Percentiles rank a stretch among this genome's conserved stretches.
phyloP scores from a whole-genome alignment of 2,797 vertebrate genomes.

The Poeciliopsis gracilis region DNA sequence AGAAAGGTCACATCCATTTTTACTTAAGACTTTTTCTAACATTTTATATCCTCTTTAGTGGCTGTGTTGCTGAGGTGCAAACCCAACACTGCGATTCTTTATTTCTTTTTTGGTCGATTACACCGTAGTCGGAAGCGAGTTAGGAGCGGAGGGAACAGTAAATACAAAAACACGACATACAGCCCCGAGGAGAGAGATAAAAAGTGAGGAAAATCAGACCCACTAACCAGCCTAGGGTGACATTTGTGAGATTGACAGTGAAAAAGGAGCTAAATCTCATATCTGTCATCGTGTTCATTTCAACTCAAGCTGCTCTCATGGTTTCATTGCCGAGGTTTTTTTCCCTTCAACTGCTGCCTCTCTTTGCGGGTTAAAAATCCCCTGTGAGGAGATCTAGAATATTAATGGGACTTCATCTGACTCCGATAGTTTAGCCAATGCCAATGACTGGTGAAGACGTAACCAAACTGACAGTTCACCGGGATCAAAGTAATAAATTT shows the following conservation, averaged over 20 bases:
- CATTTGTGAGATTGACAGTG: constrained; percentile 46
- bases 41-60: constrained; percentile 6
- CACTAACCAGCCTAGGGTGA: constrained; percentile 38
- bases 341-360: constrained; percentile 37
- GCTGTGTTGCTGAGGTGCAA: constrained; percentile 5
- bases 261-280: constrained; percentile 39
- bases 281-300: constrained; percentile 50
- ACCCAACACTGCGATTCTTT: constrained; percentile 34
- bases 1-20: constrained; percentile 17
- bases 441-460: constrained; percentile 49
- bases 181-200: constrained; percentile 35
- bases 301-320: constrained; percentile 33
- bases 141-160: constrained; percentile 12
- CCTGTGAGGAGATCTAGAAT: constrained; percentile 53
- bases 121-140: constrained; percentile 31
- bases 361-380: constrained; percentile 48
- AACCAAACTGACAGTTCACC: constrained; percentile 61
- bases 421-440: constrained; percentile 54
- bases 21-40: constrained; percentile 16
- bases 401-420: constrained; percentile 58
- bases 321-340: constrained; percentile 23
- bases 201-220: constrained; percentile 36
- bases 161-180: constrained; percentile 22
- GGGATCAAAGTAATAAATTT: constrained; percentile 61
- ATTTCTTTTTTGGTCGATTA: constrained; percentile 42